A percentile compares a stretch with the other conserved stretches of the same genome.
phyloP scores from a whole-genome alignment of 2,113 vertebrate genomes.

The Accipiter cooperii region DNA sequence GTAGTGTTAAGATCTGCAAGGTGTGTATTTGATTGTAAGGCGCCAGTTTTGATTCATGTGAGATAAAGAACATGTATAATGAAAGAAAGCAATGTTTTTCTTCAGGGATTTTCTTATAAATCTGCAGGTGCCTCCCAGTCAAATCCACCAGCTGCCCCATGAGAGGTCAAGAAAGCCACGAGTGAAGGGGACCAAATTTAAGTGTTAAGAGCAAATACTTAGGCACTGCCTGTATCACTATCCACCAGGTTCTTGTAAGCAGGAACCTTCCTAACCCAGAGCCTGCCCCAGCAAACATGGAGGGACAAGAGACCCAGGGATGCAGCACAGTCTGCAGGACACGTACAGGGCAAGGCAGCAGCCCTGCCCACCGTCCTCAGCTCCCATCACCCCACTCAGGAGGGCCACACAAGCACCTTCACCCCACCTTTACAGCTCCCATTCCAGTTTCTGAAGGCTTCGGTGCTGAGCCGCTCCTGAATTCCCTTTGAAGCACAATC shows the following conservation, averaged over 20 bases:
- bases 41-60: not conserved
- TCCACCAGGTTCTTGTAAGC: not conserved
- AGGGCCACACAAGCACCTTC: not conserved
- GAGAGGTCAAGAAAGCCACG: not conserved
- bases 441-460: not conserved
- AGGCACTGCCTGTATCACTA: not conserved
- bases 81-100: not conserved
- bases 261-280: not conserved
- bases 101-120: not conserved
- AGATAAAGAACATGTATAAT: not conserved
- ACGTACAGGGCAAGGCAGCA: rapidly evolving
- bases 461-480: not conserved
- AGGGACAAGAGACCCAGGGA: rapidly evolving
- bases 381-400: not conserved
- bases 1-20: not conserved
- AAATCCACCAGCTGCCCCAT: not conserved
- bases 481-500: rapidly evolving
- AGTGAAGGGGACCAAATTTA: not conserved
- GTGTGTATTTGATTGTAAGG: not conserved
- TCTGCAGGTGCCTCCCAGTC: not conserved
- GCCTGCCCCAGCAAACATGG: not conserved
- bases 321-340: not conserved
- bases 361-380: not conserved
- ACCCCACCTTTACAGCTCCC: not conserved
- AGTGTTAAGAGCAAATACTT: not conserved